A percentile compares a stretch with the other conserved stretches of the same genome.
These are phyloP conservation scores for Ennomos quercinarius DNA, from an alignment of 2,888 invertebrate genomes.

Conservation along the genomic window DNA sequence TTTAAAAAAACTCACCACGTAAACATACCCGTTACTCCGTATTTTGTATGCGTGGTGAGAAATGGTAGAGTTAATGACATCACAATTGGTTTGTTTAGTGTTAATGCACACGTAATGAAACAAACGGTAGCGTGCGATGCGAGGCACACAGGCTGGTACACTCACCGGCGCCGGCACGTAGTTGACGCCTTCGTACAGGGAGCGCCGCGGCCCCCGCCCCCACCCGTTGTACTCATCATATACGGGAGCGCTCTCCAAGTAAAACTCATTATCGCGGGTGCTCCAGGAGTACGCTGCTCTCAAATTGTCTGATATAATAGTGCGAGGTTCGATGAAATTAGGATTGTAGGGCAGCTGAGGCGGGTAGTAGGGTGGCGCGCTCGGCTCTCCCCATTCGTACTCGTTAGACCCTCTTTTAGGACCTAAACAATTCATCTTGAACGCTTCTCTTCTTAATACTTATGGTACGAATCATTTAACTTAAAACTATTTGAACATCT, in stretches of 20 bases:
- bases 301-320: constrained; percentile 46
- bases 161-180: constrained; percentile 80
- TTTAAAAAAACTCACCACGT: constrained; percentile 38
- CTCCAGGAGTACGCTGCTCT: constrained; percentile 51
- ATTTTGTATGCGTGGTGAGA: constrained; percentile 33
- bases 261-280: constrained; percentile 51
- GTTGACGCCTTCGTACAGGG: constrained; percentile 81
- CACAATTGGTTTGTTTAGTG: constrained; percentile 28
- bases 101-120: constrained; percentile 33
- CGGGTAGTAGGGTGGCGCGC: constrained; percentile 65
- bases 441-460: constrained; percentile 3
- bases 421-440: constrained; percentile 72
- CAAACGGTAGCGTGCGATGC: constrained; percentile 42
- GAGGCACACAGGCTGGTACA: constrained; percentile 48
- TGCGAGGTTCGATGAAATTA: constrained; percentile 59
- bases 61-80: constrained; percentile 32
- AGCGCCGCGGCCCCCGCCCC: constrained; percentile 65
- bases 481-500: constrained; percentile 8
- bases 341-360: constrained; percentile 76
- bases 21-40: constrained; percentile 43
- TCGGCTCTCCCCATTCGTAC: constrained; percentile 59
- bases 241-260: constrained; percentile 51
- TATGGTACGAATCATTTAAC: constrained; percentile 8
- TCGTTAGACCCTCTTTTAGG: constrained; percentile 57
- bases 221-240: constrained; percentile 59